phyloP scores from a whole-genome alignment of 2,797 vertebrate genomes.

The Myotis myotis region DNA sequence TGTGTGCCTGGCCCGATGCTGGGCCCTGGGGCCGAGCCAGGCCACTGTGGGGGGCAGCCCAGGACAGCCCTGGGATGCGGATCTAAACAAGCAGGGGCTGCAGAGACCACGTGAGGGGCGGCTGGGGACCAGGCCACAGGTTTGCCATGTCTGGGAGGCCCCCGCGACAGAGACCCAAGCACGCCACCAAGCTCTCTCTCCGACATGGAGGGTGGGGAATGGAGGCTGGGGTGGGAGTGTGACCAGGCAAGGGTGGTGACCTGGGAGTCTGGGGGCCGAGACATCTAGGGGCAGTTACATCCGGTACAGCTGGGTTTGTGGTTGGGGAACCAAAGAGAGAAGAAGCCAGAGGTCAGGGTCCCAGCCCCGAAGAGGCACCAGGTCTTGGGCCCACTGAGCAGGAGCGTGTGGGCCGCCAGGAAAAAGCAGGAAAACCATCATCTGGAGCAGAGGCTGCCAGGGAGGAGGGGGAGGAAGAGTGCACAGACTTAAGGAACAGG shows the following conservation, averaged over 20 bases:
- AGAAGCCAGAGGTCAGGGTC: neutral
- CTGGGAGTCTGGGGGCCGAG: neutral
- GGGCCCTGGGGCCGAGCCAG: neutral
- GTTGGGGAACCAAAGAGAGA: neutral
- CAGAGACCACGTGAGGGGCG: neutral
- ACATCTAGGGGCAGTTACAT: neutral
- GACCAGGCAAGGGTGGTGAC: neutral
- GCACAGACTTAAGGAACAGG: neutral
- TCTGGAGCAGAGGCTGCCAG: neutral
- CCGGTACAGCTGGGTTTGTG: neutral
- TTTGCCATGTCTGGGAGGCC: neutral
- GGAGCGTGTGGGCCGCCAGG: neutral
- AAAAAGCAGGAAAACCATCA: neutral
- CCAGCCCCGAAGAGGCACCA: neutral
- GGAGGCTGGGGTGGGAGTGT: neutral
- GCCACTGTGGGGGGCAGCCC: neutral
- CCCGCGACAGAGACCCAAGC: neutral
- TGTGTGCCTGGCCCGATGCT: rapidly evolving
- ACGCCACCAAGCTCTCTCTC: neutral
- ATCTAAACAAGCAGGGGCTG: neutral
- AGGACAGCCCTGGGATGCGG: neutral
- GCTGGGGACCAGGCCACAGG: neutral
- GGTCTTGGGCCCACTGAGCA: neutral
- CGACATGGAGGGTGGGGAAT: too few relatives aligned
- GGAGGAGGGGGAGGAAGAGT: neutral